Conservation (phyloP, 2,113 vertebrate genomes). For the Atherinomorus stipes region DNA sequence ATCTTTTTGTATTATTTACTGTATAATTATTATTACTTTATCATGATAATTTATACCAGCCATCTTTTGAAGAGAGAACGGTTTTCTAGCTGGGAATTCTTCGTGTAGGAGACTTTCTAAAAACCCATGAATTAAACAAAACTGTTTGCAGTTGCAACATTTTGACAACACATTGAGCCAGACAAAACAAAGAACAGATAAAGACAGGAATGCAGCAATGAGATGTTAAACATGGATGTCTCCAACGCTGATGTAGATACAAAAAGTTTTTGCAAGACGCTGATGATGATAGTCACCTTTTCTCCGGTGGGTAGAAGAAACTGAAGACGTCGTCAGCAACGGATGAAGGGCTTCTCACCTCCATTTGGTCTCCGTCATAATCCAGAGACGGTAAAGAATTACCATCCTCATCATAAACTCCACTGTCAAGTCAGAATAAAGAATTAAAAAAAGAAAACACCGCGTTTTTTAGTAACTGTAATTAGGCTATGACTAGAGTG, state of each 20-base stretch:
- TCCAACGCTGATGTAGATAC: slow-evolving; percentile 6
- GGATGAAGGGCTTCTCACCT: slow-evolving; percentile 86
- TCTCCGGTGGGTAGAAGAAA: slow-evolving; percentile 87
- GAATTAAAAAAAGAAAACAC: background rate
- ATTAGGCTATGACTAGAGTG: no score
- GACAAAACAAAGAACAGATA: slow-evolving; percentile 58
- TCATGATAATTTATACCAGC: no score
- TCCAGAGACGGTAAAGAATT: slow-evolving; percentile 88
- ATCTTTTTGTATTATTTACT: background rate
- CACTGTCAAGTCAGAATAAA: slow-evolving; percentile 88
- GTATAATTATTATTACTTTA: no score
- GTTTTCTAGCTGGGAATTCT: background rate
- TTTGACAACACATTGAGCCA: slow-evolving; percentile 56
- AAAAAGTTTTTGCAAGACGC: background rate
- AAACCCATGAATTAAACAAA: background rate
- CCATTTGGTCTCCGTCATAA: slow-evolving; percentile 87
- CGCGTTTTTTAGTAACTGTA: background rate
- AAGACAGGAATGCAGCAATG: slow-evolving; percentile 67
- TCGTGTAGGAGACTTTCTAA: background rate
- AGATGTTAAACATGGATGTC: slow-evolving; percentile 50
- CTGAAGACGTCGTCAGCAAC: slow-evolving; percentile 85
- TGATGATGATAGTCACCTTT: slow-evolving; percentile 84
- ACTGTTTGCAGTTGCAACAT: slow-evolving; percentile 38
- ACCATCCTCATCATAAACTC: slow-evolving; percentile 90
- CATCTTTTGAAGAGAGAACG: background rate